Conservation (phyloP, 2,113 vertebrate species). For the Eulemur rufifrons region DNA sequence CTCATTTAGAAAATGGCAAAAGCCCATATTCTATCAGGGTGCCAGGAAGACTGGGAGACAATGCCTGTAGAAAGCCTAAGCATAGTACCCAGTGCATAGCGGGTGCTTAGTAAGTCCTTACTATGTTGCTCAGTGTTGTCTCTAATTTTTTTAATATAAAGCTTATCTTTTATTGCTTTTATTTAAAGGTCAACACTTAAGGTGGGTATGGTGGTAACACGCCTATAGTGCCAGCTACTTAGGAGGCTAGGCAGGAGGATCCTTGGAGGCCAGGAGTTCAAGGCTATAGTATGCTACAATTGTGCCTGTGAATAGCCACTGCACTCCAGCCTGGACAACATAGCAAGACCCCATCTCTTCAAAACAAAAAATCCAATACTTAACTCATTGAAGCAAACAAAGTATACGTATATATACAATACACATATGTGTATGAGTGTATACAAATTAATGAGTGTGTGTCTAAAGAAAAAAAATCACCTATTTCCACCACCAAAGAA, state of each 20-base stretch:
- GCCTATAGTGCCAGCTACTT: not conserved
- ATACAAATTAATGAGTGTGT: no score
- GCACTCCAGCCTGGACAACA: not conserved
- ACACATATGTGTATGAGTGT: not conserved
- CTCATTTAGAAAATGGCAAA: not conserved
- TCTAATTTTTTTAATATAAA: not conserved
- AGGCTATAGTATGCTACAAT: not conserved
- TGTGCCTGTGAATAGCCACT: not conserved
- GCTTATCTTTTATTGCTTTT: not conserved
- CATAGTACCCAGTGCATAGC: rapidly evolving
- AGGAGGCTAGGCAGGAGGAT: not conserved
- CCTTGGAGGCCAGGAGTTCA: not conserved
- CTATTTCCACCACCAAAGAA: not conserved
- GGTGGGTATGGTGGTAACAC: not conserved
- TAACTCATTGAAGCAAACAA: not conserved
- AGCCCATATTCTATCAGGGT: not conserved
- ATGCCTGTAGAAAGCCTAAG: not conserved
- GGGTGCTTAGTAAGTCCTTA: not conserved
- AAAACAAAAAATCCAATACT: not conserved
- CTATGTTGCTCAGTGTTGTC: not conserved
- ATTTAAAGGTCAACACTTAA: not conserved
- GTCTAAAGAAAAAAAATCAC: not conserved
- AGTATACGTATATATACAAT: not conserved
- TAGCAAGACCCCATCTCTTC: not conserved
- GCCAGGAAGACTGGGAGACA: not conserved